These are phyloP conservation scores for Herminia tarsipennalis DNA, from an alignment of 2,888 invertebrate genomes.

Conservation along the genomic window DNA sequence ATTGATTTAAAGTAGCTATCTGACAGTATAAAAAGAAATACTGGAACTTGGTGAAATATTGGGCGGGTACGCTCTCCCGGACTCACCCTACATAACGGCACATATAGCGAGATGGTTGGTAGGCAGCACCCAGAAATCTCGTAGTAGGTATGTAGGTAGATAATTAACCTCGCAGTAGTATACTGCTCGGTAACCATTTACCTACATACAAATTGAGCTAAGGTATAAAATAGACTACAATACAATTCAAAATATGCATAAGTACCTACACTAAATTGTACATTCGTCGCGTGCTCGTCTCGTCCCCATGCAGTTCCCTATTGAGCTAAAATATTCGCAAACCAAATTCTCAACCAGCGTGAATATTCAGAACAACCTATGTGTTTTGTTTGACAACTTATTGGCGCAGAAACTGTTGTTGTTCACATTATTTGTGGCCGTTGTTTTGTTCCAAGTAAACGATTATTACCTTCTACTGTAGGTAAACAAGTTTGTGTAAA, in stretches of 20 bases:
- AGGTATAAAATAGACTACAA: too few species aligned
- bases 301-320: conserved; percentile 39
- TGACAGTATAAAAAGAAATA: too few species aligned
- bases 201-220: too few species aligned
- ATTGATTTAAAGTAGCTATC: too few species aligned
- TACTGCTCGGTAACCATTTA: too few species aligned
- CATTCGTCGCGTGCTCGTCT: neutral
- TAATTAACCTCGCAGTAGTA: too few species aligned
- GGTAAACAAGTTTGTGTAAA: conserved; percentile 38
- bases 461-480: conserved; percentile 32
- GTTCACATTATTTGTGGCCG: conserved; percentile 51
- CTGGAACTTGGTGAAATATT: too few species aligned
- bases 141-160: too few species aligned
- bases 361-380: conserved; percentile 63
- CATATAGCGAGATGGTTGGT: too few species aligned
- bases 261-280: neutral
- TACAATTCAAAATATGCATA: neutral
- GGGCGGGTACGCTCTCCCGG: too few species aligned
- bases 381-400: conserved; percentile 73
- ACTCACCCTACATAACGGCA: too few species aligned
- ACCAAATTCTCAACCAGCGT: conserved; percentile 36
- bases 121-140: too few species aligned
- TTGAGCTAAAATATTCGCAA: conserved; percentile 20
- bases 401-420: conserved; percentile 57
- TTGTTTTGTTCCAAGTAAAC: conserved; percentile 40